Conservation (phyloP, 2,797 vertebrate genomes). For the Sebastes minor region DNA sequence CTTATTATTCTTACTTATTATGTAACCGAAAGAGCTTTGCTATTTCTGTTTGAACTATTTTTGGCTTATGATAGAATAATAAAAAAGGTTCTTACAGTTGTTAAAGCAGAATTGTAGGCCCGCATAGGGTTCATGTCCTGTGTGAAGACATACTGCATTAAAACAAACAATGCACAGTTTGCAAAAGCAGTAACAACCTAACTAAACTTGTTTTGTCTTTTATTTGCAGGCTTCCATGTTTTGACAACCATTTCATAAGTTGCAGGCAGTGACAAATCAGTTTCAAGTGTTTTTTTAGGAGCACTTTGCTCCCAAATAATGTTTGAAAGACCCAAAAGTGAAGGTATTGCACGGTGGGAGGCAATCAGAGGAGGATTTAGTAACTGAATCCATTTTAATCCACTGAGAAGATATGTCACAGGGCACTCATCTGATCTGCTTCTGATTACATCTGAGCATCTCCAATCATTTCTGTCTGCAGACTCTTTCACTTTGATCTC, state of each 20-base stretch:
- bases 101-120: neutral
- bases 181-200: neutral
- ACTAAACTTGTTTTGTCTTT: neutral
- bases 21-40: neutral
- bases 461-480: neutral
- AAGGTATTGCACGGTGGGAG: neutral
- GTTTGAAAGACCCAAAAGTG: neutral
- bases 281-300: neutral
- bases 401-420: conserved; percentile 12
- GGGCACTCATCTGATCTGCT: conserved; percentile 16
- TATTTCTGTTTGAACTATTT: conserved; percentile 7
- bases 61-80: neutral
- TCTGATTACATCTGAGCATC: conserved; percentile 25
- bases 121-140: neutral
- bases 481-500: conserved; percentile 14
- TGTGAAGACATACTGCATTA: neutral
- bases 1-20: neutral
- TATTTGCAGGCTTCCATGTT: neutral
- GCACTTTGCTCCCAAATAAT: neutral
- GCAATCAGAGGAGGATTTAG: neutral
- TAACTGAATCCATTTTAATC: conserved; percentile 1
- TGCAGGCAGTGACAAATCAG: neutral
- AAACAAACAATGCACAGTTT: neutral
- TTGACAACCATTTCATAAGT: neutral
- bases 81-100: neutral